Base-by-base conservation (phyloP, 2,888 invertebrate species). In the Spilosoma lubricipeda region DNA sequence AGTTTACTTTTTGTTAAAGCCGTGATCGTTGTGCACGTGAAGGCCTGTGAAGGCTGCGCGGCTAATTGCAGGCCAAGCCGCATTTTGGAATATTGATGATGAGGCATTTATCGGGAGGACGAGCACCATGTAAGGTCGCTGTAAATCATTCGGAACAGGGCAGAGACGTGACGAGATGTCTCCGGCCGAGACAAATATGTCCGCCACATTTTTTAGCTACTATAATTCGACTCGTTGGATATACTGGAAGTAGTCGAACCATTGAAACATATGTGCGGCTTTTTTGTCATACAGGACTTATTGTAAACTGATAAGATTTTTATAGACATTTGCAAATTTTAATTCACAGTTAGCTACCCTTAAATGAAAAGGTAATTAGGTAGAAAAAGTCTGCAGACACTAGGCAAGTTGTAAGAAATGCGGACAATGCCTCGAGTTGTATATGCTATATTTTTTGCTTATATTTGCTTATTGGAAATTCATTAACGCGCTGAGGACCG, bases 11-110 rank as follows among this genome's bases (percentile, higher is more conserved):
- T 95, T 93, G 91, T 90, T 87, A 86, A 87, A 86, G 89, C 88
- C 85, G 90, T 89, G 92, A 90, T 90, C 90, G 92, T 82, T 72
- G 83, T 84, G 90, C 88, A 92, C 93, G 94, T 91, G 94, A 93
- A 92, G 93, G 93, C 93, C 91, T 93, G 93, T 90, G 94, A 94
- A 94, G 95, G 95, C 91, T 94, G 90, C 88, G 86, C 92, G 89
- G 95, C 95, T 95, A 95, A 95, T 95, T 95, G 94, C 95, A 87
- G 92, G 89, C 90, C 89, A 90, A 92, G 93, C 93, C 91, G 94
- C 95, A 95, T 95, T 95, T 95, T 94, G 94, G 95, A 95, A 95
- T 95, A 95, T 95, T 95, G 95, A 95, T 95, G 94, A 94, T 94
- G 94, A 93, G 93, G 91, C 92, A 94, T 95, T 94, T 95, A 95